These are phyloP conservation scores for Escarpia spicata DNA, from an alignment of 2,888 invertebrate genomes.

Conservation along the genomic window DNA sequence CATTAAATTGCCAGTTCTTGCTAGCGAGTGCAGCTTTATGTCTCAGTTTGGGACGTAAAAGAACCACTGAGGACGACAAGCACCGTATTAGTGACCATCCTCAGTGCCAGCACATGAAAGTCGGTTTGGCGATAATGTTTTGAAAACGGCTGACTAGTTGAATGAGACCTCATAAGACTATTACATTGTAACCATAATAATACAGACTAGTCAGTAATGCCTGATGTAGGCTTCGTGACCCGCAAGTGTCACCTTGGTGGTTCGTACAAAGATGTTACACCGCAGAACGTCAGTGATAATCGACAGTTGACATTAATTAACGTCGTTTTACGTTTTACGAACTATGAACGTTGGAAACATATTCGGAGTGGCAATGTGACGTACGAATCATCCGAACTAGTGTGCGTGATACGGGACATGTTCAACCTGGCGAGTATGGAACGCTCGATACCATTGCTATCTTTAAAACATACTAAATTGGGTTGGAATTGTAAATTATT, in stretches of 20 bases:
- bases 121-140: no score
- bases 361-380: not conserved
- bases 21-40: not conserved
- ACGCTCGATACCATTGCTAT: no score
- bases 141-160: no score
- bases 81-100: not conserved
- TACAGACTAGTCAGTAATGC: no score
- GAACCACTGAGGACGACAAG: not conserved
- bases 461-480: no score
- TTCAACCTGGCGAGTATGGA: no score
- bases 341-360: not conserved
- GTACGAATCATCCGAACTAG: not conserved
- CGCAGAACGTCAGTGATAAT: not conserved
- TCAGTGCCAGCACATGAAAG: no score
- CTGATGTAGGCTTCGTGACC: not conserved
- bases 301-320: not conserved
- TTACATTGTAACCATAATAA: no score
- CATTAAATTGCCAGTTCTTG: not conserved
- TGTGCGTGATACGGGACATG: not conserved
- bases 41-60: not conserved
- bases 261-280: not conserved
- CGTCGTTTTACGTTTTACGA: not conserved
- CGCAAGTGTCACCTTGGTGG: not conserved
- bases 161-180: no score
- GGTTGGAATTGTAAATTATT: no score